Conservation (phyloP, 2,797 vertebrate species). For the Esox masquinongy region DNA sequence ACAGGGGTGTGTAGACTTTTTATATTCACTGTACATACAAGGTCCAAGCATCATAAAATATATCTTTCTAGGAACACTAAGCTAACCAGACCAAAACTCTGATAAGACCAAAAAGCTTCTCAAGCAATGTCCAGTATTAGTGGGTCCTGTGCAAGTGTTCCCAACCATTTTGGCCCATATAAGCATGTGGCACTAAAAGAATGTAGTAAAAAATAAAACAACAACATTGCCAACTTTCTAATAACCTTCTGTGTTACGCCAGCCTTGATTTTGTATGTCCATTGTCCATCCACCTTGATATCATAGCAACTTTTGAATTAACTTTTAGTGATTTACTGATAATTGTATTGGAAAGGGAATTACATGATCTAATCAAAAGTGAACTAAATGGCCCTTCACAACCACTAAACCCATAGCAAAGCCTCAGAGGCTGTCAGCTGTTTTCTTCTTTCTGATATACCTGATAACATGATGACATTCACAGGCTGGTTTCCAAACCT, state of each 20-base stretch:
- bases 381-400: conserved; percentile 32
- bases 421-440: conserved; percentile 42
- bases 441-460: conserved; percentile 38
- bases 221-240: background rate
- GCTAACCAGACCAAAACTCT: background rate
- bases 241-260: background rate
- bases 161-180: background rate
- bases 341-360: background rate
- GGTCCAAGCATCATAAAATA: background rate
- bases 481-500: conserved; percentile 50
- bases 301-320: background rate
- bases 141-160: background rate
- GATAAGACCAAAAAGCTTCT: background rate
- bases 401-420: conserved; percentile 33
- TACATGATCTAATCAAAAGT: conserved; percentile 16
- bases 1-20: too few species aligned
- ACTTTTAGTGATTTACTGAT: background rate
- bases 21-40: too few species aligned
- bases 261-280: background rate
- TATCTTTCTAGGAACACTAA: background rate
- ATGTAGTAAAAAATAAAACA: background rate
- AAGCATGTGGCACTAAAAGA: background rate
- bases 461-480: conserved; percentile 59
- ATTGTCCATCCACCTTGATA: background rate
- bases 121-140: background rate